These are phyloP conservation scores for Capitella teleta DNA, from an alignment of 1,140 invertebrate genomes.

Conservation along the genomic window DNA sequence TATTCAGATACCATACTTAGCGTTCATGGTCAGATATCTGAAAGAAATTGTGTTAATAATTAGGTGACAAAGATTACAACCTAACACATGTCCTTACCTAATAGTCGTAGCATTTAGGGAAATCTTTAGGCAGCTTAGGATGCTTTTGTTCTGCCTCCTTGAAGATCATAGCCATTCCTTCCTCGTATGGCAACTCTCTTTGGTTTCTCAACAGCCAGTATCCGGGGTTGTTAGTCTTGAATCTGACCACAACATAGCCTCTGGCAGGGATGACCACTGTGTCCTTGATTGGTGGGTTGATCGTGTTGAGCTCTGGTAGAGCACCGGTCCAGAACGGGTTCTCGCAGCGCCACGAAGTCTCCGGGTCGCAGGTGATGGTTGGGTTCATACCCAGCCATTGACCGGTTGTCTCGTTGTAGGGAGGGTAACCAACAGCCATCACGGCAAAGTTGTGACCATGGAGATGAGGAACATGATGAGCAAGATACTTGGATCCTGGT, in stretches of 20 bases:
- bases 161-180: background rate
- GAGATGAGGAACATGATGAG: conserved; percentile 5
- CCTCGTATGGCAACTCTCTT: background rate
- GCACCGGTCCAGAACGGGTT: background rate
- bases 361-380: background rate
- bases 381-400: background rate
- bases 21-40: too few species aligned
- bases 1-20: too few species aligned
- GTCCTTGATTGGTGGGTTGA: conserved; percentile 50
- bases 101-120: conserved; percentile 2
- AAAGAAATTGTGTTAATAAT: too few species aligned
- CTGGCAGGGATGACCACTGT: conserved; percentile 54
- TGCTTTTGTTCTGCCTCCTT: background rate
- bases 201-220: background rate
- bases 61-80: too few species aligned
- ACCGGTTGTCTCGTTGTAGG: background rate
- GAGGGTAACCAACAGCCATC: conserved; percentile 5
- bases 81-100: too few species aligned
- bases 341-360: background rate
- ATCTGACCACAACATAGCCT: conserved; percentile 53
- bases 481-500: background rate
- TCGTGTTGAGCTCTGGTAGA: background rate
- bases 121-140: background rate
- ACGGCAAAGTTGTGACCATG: conserved; percentile 10
- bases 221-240: conserved; percentile 58